These are phyloP conservation scores for Coregonus suidteri DNA, from an alignment of 2,797 vertebrate genomes.

Conservation along the genomic window DNA sequence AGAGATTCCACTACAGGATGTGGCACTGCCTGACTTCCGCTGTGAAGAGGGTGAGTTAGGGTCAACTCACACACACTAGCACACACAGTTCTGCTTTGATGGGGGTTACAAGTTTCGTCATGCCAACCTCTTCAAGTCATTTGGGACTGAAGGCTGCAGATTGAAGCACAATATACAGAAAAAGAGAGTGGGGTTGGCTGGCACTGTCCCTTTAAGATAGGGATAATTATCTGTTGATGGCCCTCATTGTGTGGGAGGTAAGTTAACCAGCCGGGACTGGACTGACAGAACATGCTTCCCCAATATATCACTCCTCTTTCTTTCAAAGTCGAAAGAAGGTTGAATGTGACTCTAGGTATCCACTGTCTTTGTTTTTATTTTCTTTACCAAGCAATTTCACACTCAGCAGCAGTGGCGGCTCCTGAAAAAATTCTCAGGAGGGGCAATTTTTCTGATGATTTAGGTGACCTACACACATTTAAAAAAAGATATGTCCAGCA, in stretches of 20 bases:
- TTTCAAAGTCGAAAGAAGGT: conserved; percentile 44
- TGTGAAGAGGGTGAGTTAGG: conserved; percentile 91
- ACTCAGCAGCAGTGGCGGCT: too few species aligned
- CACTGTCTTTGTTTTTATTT: conserved; percentile 59
- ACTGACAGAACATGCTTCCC: conserved; percentile 46
- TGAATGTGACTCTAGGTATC: conserved; percentile 63
- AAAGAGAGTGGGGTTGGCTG: too few species aligned
- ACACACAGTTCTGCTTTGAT: too few species aligned
- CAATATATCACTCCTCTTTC: conserved; percentile 4
- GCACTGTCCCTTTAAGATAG: conserved; percentile 35
- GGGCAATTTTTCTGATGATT: too few species aligned
- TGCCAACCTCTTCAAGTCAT: too few species aligned
- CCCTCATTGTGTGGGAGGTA: conserved; percentile 22
- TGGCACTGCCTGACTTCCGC: conserved; percentile 94
- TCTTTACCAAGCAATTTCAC: conserved; percentile 63
- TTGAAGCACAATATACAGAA: too few species aligned
- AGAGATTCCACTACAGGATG: conserved; percentile 97
- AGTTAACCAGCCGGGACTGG: conserved; percentile 39
- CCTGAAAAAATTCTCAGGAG: too few species aligned
- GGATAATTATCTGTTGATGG: conserved; percentile 25
- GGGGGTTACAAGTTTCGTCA: too few species aligned
- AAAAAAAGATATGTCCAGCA: too few species aligned
- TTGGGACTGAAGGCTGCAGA: too few species aligned
- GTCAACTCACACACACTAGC: too few species aligned
- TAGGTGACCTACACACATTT: too few species aligned